A percentile compares a stretch with the other conserved stretches of the same genome.
Conservation (phyloP, 1,140 invertebrate species). For the Acyrthosiphon pisum region DNA sequence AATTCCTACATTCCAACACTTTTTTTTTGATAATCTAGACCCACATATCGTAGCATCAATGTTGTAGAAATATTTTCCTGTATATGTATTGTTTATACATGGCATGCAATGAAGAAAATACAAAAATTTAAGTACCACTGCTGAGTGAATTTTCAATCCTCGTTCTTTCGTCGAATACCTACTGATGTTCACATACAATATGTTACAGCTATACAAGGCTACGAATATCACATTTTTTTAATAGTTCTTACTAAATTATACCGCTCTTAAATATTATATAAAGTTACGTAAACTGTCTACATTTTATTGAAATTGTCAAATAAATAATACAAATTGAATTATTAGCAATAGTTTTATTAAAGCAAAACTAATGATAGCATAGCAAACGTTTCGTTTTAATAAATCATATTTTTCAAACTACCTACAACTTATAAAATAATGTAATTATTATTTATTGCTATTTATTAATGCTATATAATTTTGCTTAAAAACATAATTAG, state of each 20-base stretch:
- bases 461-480: background rate
- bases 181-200: background rate
- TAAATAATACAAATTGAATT: background rate
- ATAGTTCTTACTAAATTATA: background rate
- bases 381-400: background rate
- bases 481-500: background rate
- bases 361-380: background rate
- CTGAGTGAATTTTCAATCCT: background rate
- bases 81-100: background rate
- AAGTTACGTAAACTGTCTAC: background rate
- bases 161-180: background rate
- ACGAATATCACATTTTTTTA: background rate
- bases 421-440: background rate
- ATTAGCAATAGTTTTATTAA: background rate
- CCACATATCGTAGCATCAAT: background rate
- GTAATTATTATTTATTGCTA: background rate
- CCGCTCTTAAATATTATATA: background rate
- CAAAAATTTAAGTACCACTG: background rate
- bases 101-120: background rate
- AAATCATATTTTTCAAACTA: background rate
- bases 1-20: conserved; percentile 18
- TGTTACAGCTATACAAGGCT: background rate
- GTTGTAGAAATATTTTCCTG: background rate
- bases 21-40: background rate
- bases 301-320: background rate